Evolutionary conservation across 2,888 invertebrate species (phyloP).

Genomic region (Nyleta sp.): DNA sequence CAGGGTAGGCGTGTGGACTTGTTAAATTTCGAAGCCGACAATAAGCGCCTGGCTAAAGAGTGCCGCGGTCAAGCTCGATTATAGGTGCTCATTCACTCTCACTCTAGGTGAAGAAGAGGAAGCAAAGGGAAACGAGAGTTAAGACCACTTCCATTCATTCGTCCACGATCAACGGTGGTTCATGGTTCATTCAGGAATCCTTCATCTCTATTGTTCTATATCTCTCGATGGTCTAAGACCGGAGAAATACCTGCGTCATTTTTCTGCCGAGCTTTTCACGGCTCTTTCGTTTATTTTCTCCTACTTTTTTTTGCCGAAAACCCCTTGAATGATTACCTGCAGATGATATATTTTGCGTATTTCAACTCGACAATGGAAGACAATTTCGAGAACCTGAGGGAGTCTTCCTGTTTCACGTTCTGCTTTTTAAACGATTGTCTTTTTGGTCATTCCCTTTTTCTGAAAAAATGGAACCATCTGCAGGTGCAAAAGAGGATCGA

Average conservation of each 20-base stretch:
- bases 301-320: constrained; percentile 18
- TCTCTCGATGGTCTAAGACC: constrained; percentile 43
- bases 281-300: constrained; percentile 28
- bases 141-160: constrained; percentile 70
- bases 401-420: constrained; percentile 5
- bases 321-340: constrained; percentile 29
- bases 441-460: neutral
- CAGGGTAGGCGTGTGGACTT: constrained; percentile 41
- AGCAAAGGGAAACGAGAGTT: constrained; percentile 62
- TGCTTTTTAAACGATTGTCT: neutral
- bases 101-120: constrained; percentile 67
- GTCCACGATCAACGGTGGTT: constrained; percentile 66
- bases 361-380: constrained; percentile 39
- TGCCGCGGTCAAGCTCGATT: constrained; percentile 59
- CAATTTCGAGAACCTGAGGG: neutral
- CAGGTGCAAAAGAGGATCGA: too few relatives aligned
- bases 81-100: constrained; percentile 66
- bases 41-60: constrained; percentile 55
- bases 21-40: constrained; percentile 48
- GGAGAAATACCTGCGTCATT: constrained; percentile 44
- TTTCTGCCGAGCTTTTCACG: constrained; percentile 39
- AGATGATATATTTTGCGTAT: constrained; percentile 41
- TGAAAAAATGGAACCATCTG: neutral
- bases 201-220: constrained; percentile 65
- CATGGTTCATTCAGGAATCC: constrained; percentile 70